Evolutionary conservation across 2,888 invertebrate species (phyloP), one percentile per base, ranked within the genome.

Genomic region (Archips xylosteana): DNA sequence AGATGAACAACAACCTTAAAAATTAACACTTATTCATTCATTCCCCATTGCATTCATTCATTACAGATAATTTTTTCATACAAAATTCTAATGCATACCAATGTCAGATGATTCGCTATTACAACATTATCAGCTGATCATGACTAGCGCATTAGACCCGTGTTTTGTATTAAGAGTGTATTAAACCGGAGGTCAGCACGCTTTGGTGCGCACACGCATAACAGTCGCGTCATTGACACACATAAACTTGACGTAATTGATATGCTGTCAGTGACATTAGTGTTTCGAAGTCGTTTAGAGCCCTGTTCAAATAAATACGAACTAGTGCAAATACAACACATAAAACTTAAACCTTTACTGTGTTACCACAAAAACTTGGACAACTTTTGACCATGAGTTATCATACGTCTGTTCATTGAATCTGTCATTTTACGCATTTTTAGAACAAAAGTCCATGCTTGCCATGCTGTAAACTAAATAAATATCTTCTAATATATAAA

Each of bases 221-320:
- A 78, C 78, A 72, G 78, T 70, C 76, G 76, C 81, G 90, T 84
- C 90, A 89, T 90, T 90, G 90, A 89, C 90, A 90, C 63, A 90
- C 87, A 85, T 89, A 78, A 39, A 67, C 77, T 79, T 84, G 85
- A 86, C 80, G 86, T 89, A 87, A 87, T 67, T 42, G 67, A 59
- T 67, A 67, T 36, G 63, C 47, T n/a, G 42, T 63, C 45, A 65
- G 67, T 67, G 57, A 61, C 61, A 34, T 51, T 49, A 39, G 60
- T 51, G 62, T 70, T 51, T 39, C 34, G 62, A 39, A 51, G 60
- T 39, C 36, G 62, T 65, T 49, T 65, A 10, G 34, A 36, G 3
- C 13, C 49, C 34, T 36, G 15, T 65, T 13, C 57, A 12, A 32
- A 12, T 32, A 10, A 32, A 57, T 57, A 32, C 57, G 57, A 32